These are phyloP conservation scores for Noctua comes DNA, from an alignment of 2,888 invertebrate species.

Conservation along the genomic window DNA sequence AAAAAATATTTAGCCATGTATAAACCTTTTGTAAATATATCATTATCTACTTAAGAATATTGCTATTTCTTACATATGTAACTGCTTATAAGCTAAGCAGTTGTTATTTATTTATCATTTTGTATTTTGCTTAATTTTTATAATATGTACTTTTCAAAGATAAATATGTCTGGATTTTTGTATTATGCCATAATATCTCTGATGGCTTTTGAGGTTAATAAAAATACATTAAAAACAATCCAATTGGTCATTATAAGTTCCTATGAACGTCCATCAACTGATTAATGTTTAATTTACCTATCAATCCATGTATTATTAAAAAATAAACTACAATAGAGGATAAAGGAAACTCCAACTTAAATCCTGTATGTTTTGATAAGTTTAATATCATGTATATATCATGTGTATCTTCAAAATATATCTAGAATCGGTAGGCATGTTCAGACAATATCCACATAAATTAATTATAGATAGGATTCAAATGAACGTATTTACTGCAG, in stretches of 20 bases:
- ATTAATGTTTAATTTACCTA: not conserved
- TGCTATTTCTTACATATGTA: conserved; percentile 22
- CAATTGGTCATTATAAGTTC: conserved; percentile 11
- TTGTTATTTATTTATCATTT: conserved; percentile 34
- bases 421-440: conserved; percentile 32
- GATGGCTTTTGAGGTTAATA: conserved; percentile 4
- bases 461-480: conserved; percentile 13
- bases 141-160: not conserved
- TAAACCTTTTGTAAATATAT: conserved; percentile 63
- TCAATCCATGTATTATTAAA: not conserved
- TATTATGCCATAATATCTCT: not conserved
- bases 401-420: conserved; percentile 3
- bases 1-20: conserved; percentile 54
- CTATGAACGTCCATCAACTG: not conserved
- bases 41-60: conserved; percentile 20
- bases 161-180: not conserved
- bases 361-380: not conserved
- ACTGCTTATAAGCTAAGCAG: conserved; percentile 7
- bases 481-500: not conserved
- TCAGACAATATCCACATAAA: conserved; percentile 23
- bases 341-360: not conserved
- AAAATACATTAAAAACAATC: not conserved
- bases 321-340: not conserved
- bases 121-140: conserved; percentile 27
- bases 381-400: not conserved